Percentiles rank a stretch among this genome's conserved stretches.
These are phyloP conservation scores for Drosophila subsilvestris DNA, from an alignment of 2,888 invertebrate genomes.

Conservation along the genomic window DNA sequence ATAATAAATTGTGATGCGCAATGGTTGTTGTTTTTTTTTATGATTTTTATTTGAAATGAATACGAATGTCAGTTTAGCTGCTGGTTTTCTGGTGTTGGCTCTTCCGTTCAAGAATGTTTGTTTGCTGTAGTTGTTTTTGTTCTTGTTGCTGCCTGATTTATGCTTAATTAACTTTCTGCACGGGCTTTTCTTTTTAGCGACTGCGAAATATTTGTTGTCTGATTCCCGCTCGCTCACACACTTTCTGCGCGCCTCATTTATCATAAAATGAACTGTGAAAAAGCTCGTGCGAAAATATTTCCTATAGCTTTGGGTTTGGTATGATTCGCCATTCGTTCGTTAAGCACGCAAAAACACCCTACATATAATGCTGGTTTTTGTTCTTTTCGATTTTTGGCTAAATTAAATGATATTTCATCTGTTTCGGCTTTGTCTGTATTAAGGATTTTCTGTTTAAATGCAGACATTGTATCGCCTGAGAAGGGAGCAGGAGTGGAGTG, in stretches of 20 bases:
- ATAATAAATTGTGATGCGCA: slow-evolving; percentile 26
- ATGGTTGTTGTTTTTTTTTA: slow-evolving; percentile 50
- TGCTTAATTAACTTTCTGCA: slow-evolving; percentile 53
- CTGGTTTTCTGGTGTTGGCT: slow-evolving; percentile 51
- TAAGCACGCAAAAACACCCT: slow-evolving; percentile 34
- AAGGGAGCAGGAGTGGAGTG: slow-evolving; percentile 12
- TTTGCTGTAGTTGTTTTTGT: slow-evolving; percentile 40
- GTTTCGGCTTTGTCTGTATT: slow-evolving; percentile 24
- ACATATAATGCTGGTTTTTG: slow-evolving; percentile 38
- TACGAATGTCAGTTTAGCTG: slow-evolving; percentile 77
- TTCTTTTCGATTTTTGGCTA: slow-evolving; percentile 51
- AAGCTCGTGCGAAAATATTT: slow-evolving; percentile 31
- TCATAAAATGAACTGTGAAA: slow-evolving; percentile 32
- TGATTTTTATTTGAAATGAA: slow-evolving; percentile 80
- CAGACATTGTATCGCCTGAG: slow-evolving; percentile 66
- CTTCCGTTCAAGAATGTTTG: slow-evolving; percentile 45
- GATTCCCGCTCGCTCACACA: background rate
- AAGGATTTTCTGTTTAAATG: slow-evolving; percentile 62
- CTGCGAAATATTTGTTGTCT: slow-evolving; percentile 25
- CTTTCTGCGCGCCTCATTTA: slow-evolving; percentile 36
- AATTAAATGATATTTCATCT: slow-evolving; percentile 41
- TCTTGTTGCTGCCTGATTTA: slow-evolving; percentile 51
- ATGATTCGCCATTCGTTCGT: slow-evolving; percentile 19
- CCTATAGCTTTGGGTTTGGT: slow-evolving; percentile 3
- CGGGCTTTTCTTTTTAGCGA: slow-evolving; percentile 28